Base-by-base conservation (phyloP, 2,113 vertebrate species). In the Nothocercus nigrocapillus region DNA sequence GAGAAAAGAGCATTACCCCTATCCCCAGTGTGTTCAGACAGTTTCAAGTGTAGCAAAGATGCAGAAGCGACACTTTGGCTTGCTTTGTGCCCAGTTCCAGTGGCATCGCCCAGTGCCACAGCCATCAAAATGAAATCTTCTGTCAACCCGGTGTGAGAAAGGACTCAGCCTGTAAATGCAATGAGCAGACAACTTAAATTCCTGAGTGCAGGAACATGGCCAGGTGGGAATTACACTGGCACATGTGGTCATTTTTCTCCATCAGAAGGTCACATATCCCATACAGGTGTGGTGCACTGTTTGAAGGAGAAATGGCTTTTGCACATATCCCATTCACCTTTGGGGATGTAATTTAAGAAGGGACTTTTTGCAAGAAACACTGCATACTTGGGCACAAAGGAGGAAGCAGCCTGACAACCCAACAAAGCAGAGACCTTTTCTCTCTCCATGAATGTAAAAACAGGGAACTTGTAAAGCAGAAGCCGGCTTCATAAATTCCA, bases 401-500 rank as follows among this genome's bases (percentile, higher is more conserved):
- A 91, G 94, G 94, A 97, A 96, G 86, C 66, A 82, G 84, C 83
- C 94, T 93, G 94, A 95, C 86, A 92, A 87, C 66, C 68, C 89
- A 93, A 92, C 77, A 93, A 96, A 90, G 93, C 62, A 56, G 88
- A 92, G 89, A 73, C 15, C n/a, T 93, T 96, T 94, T 91, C 85
- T 83, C 79, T 91, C 88, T 93, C 72, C 72, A 63, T 94, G 85
- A 97, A 96, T 73, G 81, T 82, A 84, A 96, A 96, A 96, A 51
- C 93, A 94, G 93, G 36, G 83, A 89, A 95, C 8, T 73, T 87
- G 89, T 53, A 94, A 90, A 94, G 77, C 58, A 69, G 62, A 90
- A 92, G 73, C 22, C 13, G 92, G 94, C 77, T 94, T 96, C 96
- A 97, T 96, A 93, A 96, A 96, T 97, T 94, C 91, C 95, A 95